Percentiles rank a stretch among this genome's conserved stretches.
Evolutionary conservation across 2,888 invertebrate species (phyloP).

Genomic region (Darwinula stevensoni): DNA sequence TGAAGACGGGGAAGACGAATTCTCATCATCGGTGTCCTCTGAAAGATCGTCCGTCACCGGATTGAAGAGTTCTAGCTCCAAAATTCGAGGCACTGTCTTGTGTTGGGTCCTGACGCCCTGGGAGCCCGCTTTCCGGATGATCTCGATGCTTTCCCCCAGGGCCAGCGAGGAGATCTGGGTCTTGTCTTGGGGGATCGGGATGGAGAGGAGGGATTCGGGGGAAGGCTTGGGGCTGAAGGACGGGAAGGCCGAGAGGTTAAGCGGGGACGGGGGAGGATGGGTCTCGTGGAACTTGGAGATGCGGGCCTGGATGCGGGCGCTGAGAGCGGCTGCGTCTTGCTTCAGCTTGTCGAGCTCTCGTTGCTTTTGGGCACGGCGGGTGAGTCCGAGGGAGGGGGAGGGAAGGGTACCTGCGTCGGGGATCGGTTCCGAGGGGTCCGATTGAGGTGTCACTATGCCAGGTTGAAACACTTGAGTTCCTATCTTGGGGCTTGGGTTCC

Average conservation of each 20-base stretch:
- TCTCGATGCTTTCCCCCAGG: conserved; percentile 11
- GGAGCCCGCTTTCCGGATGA: conserved; percentile 9
- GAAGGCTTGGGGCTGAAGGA: background rate
- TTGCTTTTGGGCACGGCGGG: background rate
- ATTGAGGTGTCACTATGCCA: too few relatives aligned
- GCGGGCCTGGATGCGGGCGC: background rate
- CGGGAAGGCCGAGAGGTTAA: background rate
- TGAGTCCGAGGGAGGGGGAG: too few relatives aligned
- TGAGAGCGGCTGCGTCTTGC: conserved; percentile 1
- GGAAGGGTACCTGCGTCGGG: too few relatives aligned
- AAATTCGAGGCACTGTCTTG: too few relatives aligned
- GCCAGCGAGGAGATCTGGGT: conserved; percentile 10
- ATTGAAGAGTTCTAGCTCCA: too few relatives aligned
- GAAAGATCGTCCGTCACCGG: too few relatives aligned
- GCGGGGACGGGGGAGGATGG: conserved; percentile 1
- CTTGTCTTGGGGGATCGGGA: background rate
- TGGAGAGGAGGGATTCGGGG: background rate
- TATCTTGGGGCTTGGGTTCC: too few relatives aligned
- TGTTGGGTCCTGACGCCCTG: too few relatives aligned
- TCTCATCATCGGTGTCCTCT: too few relatives aligned
- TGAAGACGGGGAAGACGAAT: too few relatives aligned
- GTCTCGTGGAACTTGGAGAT: conserved; percentile 1
- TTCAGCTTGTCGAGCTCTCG: background rate
- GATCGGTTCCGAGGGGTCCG: too few relatives aligned
- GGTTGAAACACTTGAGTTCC: too few relatives aligned